phyloP scores from a whole-genome alignment of 2,113 vertebrate genomes.

The Datnioides undecimradiatus region DNA sequence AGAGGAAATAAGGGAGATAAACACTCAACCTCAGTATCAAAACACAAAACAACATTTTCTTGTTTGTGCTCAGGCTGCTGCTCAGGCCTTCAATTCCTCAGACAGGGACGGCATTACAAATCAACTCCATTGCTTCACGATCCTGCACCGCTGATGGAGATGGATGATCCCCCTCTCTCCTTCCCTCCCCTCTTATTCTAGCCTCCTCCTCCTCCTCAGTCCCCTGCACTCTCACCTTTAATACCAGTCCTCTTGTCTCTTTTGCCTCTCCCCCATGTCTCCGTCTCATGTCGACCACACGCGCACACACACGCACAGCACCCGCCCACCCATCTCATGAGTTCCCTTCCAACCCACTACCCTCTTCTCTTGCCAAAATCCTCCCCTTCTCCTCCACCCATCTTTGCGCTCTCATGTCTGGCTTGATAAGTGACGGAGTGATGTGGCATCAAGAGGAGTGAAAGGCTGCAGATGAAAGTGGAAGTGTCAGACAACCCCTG shows the following conservation, averaged over 20 bases:
- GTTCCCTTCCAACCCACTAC: slow-evolving; percentile 13
- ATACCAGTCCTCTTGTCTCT: slow-evolving; percentile 14
- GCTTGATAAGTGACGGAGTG: slow-evolving; percentile 61
- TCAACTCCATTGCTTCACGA: slow-evolving; percentile 29
- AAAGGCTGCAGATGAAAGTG: slow-evolving; percentile 68
- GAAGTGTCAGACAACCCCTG: slow-evolving; percentile 69
- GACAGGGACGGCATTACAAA: slow-evolving; percentile 46
- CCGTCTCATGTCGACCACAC: slow-evolving; percentile 1
- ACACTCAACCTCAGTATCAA: slow-evolving; percentile 23
- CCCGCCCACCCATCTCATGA: background rate
- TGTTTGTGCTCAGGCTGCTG: slow-evolving; percentile 18
- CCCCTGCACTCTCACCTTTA: slow-evolving; percentile 42
- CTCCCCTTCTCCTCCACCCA: background rate
- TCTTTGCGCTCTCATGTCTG: slow-evolving; percentile 18
- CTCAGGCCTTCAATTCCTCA: slow-evolving; percentile 23
- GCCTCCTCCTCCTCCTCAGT: slow-evolving; percentile 37
- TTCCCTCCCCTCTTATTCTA: slow-evolving; percentile 21
- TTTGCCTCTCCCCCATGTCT: slow-evolving; percentile 3
- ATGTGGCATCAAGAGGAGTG: slow-evolving; percentile 46
- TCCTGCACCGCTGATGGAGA: slow-evolving; percentile 55
- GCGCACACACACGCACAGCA: background rate
- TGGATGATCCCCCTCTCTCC: slow-evolving; percentile 28
- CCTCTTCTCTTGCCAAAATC: slow-evolving; percentile 11
- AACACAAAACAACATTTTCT: slow-evolving; percentile 24
- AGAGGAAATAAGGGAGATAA: slow-evolving; percentile 1